Base-by-base conservation (phyloP, 1,140 invertebrate species). In the Agrypnia vestita region DNA sequence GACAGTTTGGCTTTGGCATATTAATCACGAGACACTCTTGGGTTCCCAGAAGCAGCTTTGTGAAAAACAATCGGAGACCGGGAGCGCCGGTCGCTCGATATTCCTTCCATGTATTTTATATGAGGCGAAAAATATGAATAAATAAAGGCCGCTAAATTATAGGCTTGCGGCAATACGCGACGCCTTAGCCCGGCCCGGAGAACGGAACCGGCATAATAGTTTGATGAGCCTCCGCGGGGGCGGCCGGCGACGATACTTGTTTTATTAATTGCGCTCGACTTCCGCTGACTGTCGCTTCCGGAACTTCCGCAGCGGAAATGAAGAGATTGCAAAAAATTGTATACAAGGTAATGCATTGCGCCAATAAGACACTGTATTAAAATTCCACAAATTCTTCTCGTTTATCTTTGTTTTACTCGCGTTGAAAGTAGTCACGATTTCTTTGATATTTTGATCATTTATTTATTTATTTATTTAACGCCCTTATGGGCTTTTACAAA, bases 81-180 rank as follows among this genome's bases (percentile, higher is more conserved):
- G 13, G 62, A 67, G 49, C 61, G 76, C 43, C n/a, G n/a, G n/a
- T n/a, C n/a, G n/a, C 43, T 77, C 67, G 73, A 79, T 79, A 82
- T 79, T 77, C 43, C 59, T 51, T 72, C 77, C 53, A 76, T 82
- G 43, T 79, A 82, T 82, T 79, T 79, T 76, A 67, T 72, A 79
- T 76, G 49, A 73, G 73, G 73, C 55, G n/a, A 67, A 69, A 79
- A 79, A 59, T 47, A 59, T 78, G 64, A 78, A 77, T 77, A 77
- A 67, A 67, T 77, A 77, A 77, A 15, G 0, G 59, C 25, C 4
- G 49, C 21, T 51, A 77, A 78, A 78, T 78, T 78, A 78, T 78
- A 72, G 76, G 75, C 59, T 76, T 62, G 44, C 46, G 12, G 35
- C 44, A 17, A 13, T 15, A 13, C 25, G 1, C 25, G 73, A 56